Base-by-base conservation (phyloP, 2,888 invertebrate species). In the Blera fallax region DNA sequence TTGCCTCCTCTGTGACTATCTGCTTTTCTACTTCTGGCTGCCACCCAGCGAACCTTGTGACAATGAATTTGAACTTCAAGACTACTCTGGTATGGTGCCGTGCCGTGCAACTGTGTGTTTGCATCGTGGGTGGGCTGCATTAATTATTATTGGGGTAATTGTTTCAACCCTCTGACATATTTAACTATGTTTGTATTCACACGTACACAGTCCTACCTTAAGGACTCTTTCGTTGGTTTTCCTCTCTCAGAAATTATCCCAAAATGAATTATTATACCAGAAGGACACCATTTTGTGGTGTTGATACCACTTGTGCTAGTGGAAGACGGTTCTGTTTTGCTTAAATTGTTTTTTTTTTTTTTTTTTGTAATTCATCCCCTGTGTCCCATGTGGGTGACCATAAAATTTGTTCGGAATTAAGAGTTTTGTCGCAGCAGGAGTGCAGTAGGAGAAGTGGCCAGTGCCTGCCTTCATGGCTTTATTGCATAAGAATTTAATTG, bases 71-170 rank as follows among this genome's bases (percentile, higher is more conserved):
- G 62, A 81, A 76, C 62, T 69, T 69, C 69, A 62, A 29, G 67
- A 52, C 67, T 29, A 54, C 62, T 52, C 16, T 24, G n/a, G n/a
- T n/a, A n/a, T n/a, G n/a, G 29, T 37, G 45, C n/a, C 43, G 56
- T 21, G 48, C 16, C 10, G 16, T 48, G 14, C 14, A 54, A 54
- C 10, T 8, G n/a, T 52, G n/a, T 52, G 24, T 27, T 7, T 80
- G 72, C 64, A 64, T 37, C 54, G 34, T 74, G 52, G 45, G 48
- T 69, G 76, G 45, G 67, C 1, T 69, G 81, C 69, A 81, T 76
- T 76, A 62, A 81, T 69, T 74, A 62, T 80, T 81, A 76, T 69
- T 69, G 74, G 45, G 52, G 50, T 69, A 74, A 80, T 80, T 80
- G 58, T 74, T 69, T 62, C 45, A 54, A 29, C 16, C 56, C 70